Evolutionary conservation across 2,797 vertebrate genomes (phyloP).

Genomic region (Rhinatrema bivittatum): DNA sequence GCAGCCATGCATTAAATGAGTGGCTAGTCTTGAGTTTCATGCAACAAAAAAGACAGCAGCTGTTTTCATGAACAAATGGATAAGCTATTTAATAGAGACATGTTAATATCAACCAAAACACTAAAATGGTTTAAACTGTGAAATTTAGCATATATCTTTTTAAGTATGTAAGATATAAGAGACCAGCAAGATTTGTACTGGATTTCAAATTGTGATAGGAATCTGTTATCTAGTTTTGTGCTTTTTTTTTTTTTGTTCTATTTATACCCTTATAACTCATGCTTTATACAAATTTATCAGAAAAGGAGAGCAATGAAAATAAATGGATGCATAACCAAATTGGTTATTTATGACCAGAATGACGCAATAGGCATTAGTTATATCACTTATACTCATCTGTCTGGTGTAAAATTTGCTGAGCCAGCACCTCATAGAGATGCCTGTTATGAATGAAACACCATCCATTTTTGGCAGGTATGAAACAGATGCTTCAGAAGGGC

Average conservation of each 20-base stretch:
- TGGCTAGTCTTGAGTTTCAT: not conserved
- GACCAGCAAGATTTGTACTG: slow-evolving; percentile 17
- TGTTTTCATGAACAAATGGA: slow-evolving; percentile 4
- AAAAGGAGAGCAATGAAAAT: too few relatives aligned
- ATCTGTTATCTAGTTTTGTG: too few relatives aligned
- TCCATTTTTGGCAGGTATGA: too few relatives aligned
- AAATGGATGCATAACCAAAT: too few relatives aligned
- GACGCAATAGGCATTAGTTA: too few relatives aligned
- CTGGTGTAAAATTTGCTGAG: too few relatives aligned
- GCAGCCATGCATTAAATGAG: slow-evolving; percentile 14
- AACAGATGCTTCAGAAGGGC: too few relatives aligned
- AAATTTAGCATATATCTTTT: slow-evolving; percentile 14
- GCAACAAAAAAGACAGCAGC: not conserved
- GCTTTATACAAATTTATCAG: slow-evolving; percentile 18
- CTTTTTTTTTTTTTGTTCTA: slow-evolving; percentile 1
- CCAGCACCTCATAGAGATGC: too few relatives aligned
- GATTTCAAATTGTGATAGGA: slow-evolving; percentile 10
- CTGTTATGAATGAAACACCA: too few relatives aligned
- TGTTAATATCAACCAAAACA: slow-evolving; percentile 6
- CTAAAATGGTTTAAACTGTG: slow-evolving; percentile 13
- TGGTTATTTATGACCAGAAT: too few relatives aligned
- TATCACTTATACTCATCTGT: too few relatives aligned
- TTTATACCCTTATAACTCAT: not conserved
- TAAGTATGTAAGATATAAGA: slow-evolving; percentile 7
- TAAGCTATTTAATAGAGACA: slow-evolving; percentile 9